A percentile compares a stretch with the other conserved stretches of the same genome.
These are phyloP conservation scores for Muscidifurax raptorellus DNA, from an alignment of 1,140 invertebrate genomes.

Conservation along the genomic window DNA sequence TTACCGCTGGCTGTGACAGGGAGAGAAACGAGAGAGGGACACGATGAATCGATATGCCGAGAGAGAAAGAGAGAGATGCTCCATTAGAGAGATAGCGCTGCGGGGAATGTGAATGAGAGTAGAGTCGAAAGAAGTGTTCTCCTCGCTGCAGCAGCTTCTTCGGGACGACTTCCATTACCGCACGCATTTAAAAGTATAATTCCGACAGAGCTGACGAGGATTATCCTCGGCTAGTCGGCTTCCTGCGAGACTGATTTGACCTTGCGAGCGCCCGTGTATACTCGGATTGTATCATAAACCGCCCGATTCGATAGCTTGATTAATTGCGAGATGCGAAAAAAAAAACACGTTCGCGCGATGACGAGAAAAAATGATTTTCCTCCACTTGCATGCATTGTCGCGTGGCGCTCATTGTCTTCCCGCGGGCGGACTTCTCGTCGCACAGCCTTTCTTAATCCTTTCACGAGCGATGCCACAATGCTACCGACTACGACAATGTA, in stretches of 20 bases:
- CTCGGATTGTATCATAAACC: too few species aligned
- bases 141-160: neutral
- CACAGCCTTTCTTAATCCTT: conserved; percentile 47
- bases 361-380: neutral
- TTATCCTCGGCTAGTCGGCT: conserved; percentile 21
- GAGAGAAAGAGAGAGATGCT: neutral
- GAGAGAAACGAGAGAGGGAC: neutral
- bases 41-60: neutral
- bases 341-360: neutral
- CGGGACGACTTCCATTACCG: conserved; percentile 25
- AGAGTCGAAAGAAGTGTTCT: neutral
- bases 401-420: conserved; percentile 20
- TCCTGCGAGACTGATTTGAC: neutral
- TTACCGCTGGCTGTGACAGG: neutral
- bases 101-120: neutral
- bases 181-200: conserved; percentile 60
- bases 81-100: neutral
- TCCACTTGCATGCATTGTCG: conserved; percentile 2
- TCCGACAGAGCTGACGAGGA: conserved; percentile 40
- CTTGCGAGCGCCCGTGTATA: too few species aligned
- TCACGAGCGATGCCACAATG: conserved; percentile 22
- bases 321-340: neutral
- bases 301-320: conserved; percentile 48
- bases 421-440: conserved; percentile 10
- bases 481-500: conserved; percentile 6